phyloP scores from a whole-genome alignment of 2,888 invertebrate species.

The Molorchus minor region DNA sequence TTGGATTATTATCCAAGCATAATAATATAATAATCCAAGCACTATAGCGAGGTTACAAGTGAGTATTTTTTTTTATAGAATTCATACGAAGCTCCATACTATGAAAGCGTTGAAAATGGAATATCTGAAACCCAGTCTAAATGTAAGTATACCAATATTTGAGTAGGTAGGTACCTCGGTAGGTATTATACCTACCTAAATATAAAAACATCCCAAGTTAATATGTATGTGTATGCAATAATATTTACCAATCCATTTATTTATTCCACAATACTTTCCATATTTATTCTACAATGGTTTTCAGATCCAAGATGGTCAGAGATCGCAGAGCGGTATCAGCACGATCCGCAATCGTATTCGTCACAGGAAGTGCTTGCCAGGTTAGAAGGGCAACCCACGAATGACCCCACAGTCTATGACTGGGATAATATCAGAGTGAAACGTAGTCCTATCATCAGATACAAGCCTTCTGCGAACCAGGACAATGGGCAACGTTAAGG shows the following conservation, averaged over 20 bases:
- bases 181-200: too few relatives aligned
- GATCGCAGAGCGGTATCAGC: constrained; percentile 56
- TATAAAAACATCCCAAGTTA: background rate
- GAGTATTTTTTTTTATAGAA: constrained; percentile 28
- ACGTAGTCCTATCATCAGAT: constrained; percentile 34
- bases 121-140: constrained; percentile 22
- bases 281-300: constrained; percentile 27
- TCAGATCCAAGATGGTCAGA: constrained; percentile 56
- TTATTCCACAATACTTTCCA: background rate
- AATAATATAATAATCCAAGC: background rate
- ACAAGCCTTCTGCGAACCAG: background rate
- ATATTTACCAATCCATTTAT: background rate
- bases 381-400: constrained; percentile 49
- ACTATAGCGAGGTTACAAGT: background rate
- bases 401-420: constrained; percentile 51
- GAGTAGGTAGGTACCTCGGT: too few relatives aligned
- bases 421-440: constrained; percentile 49
- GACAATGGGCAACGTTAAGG: too few relatives aligned
- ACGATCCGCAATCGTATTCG: constrained; percentile 54
- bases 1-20: background rate
- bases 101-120: constrained; percentile 16
- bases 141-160: constrained; percentile 29
- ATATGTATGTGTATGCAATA: background rate
- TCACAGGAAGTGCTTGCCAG: constrained; percentile 49
- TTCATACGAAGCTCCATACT: constrained; percentile 21